Evolutionary conservation across 2,888 invertebrate species (phyloP).

Genomic region (Mycalesis mineus): DNA sequence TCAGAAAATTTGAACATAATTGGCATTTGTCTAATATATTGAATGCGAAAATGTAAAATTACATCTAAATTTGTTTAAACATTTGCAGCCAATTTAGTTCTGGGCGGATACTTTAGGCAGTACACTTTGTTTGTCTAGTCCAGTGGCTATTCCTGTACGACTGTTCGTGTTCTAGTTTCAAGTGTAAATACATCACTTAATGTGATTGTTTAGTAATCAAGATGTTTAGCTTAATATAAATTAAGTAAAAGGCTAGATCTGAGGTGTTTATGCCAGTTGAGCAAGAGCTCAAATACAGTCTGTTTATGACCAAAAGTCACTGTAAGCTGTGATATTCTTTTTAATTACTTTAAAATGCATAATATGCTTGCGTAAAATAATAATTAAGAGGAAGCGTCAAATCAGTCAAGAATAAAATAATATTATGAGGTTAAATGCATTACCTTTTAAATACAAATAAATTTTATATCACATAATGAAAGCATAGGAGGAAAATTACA

Average conservation of each 20-base stretch:
- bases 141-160: neutral
- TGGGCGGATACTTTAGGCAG: slow-evolving; percentile 11
- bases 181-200: slow-evolving; percentile 21
- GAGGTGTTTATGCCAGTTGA: slow-evolving; percentile 28
- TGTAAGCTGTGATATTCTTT: slow-evolving; percentile 20
- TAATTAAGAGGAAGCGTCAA: slow-evolving; percentile 33
- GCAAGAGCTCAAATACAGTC: slow-evolving; percentile 22
- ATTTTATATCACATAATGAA: slow-evolving; percentile 71
- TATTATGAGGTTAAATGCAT: slow-evolving; percentile 36
- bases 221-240: slow-evolving; percentile 31
- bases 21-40: slow-evolving; percentile 8
- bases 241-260: slow-evolving; percentile 31
- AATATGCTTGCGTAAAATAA: slow-evolving; percentile 30
- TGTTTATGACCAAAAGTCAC: slow-evolving; percentile 25
- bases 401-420: slow-evolving; percentile 38
- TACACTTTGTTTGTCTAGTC: neutral
- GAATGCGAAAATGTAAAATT: neutral
- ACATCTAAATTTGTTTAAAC: slow-evolving; percentile 3
- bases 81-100: slow-evolving; percentile 11
- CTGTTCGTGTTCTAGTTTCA: slow-evolving; percentile 20
- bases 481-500: slow-evolving; percentile 66
- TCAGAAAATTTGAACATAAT: slow-evolving; percentile 8
- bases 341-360: slow-evolving; percentile 20
- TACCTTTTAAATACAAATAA: slow-evolving; percentile 46
- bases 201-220: slow-evolving; percentile 23